phyloP scores from a whole-genome alignment of 2,797 vertebrate genomes.

The Tokudaia tokunoshimensis region DNA sequence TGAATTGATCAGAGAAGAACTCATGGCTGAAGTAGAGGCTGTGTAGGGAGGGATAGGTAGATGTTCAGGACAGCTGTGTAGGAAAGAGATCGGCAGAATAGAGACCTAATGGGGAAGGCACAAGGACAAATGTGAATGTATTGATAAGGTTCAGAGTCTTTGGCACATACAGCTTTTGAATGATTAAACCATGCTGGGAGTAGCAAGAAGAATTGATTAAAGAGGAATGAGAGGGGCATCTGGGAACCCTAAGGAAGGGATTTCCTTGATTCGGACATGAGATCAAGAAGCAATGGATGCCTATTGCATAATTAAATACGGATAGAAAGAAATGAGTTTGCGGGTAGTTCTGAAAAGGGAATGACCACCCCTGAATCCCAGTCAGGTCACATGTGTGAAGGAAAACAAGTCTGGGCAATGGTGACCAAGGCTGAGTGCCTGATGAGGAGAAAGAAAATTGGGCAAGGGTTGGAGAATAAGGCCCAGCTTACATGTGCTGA shows the following conservation, averaged over 20 bases:
- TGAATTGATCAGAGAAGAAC: background rate
- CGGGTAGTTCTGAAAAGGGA: conserved; percentile 16
- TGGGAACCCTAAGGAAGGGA: background rate
- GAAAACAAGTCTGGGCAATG: background rate
- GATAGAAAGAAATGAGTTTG: conserved; percentile 22
- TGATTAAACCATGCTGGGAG: conserved; percentile 8
- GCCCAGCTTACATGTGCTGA: background rate
- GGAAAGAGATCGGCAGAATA: background rate
- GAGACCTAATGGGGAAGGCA: background rate
- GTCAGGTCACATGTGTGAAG: background rate
- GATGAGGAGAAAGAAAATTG: conserved; percentile 6
- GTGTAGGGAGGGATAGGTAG: background rate
- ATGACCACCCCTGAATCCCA: background rate
- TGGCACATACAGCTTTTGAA: background rate
- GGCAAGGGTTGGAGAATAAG: background rate
- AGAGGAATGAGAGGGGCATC: background rate
- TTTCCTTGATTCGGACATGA: background rate
- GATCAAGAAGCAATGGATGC: conserved; percentile 36
- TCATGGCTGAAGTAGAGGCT: background rate
- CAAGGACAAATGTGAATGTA: background rate
- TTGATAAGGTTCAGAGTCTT: background rate
- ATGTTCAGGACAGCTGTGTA: too few species aligned
- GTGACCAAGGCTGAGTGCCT: background rate
- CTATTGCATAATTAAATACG: background rate
- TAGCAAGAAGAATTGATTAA: background rate